Evolutionary conservation across 2,113 vertebrate genomes (phyloP).

Genomic region (Trogon melanurus): DNA sequence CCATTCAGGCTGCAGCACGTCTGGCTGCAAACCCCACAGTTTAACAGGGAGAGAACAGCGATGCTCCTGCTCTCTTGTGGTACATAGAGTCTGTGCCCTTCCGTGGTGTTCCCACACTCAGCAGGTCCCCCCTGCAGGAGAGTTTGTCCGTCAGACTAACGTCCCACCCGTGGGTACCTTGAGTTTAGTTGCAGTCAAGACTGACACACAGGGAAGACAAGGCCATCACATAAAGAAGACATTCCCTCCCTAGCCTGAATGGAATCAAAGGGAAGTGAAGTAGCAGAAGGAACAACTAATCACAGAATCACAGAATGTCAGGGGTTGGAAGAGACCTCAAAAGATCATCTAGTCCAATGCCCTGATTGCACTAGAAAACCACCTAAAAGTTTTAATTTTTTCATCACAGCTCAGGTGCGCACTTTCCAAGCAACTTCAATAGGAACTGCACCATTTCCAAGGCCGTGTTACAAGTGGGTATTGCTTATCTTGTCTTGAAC

Average conservation of each 20-base stretch:
- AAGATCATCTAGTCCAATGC: no score
- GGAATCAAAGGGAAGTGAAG: background rate
- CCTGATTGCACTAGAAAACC: background rate
- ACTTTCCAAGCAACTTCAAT: background rate
- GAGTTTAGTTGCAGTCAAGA: fast-evolving
- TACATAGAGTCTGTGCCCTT: background rate
- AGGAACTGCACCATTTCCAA: background rate
- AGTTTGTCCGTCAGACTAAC: background rate
- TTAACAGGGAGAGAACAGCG: background rate
- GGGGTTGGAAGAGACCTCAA: no score
- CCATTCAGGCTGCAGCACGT: background rate
- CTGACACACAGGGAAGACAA: background rate
- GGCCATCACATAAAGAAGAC: no score
- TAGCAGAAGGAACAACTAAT: background rate
- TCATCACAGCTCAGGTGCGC: background rate
- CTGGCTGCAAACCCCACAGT: background rate
- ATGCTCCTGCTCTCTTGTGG: background rate
- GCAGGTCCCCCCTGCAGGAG: background rate
- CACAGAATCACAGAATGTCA: no score
- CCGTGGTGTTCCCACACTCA: background rate
- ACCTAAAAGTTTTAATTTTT: background rate
- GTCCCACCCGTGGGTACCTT: background rate
- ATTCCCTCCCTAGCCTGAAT: background rate
- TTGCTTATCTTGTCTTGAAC: background rate
- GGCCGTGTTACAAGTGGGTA: background rate